Conservation (phyloP, 2,797 vertebrate species). For the Phataginus tricuspis region DNA sequence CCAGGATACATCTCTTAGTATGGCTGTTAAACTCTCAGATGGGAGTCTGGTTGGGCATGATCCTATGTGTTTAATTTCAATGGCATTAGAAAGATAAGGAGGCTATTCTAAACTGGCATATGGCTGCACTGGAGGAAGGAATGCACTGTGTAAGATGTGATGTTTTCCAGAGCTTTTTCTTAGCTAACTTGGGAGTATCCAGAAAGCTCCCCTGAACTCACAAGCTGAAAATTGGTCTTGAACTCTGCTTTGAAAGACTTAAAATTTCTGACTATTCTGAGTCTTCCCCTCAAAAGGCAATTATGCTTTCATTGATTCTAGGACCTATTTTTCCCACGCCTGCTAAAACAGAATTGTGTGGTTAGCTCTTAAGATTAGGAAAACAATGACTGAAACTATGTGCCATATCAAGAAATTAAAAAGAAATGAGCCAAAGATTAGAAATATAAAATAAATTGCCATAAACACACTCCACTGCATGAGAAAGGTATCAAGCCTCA, state of each 20-base stretch:
- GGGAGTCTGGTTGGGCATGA: background rate
- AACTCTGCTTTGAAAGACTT: background rate
- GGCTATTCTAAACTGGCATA: background rate
- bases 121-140: too few species aligned
- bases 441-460: background rate
- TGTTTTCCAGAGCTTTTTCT: background rate
- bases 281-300: background rate
- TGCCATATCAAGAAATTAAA: background rate
- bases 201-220: background rate
- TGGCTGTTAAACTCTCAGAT: background rate
- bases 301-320: background rate
- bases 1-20: background rate
- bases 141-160: background rate
- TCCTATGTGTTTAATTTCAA: background rate
- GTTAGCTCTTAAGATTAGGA: background rate
- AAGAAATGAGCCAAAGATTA: background rate
- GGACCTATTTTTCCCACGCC: background rate
- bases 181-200: background rate
- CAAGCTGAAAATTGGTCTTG: background rate
- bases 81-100: background rate
- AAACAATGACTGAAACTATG: background rate
- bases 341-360: background rate
- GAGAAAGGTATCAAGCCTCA: background rate
- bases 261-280: background rate
- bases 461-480: background rate